phyloP scores from a whole-genome alignment of 2,888 invertebrate genomes.

The Phlogophora meticulosa region DNA sequence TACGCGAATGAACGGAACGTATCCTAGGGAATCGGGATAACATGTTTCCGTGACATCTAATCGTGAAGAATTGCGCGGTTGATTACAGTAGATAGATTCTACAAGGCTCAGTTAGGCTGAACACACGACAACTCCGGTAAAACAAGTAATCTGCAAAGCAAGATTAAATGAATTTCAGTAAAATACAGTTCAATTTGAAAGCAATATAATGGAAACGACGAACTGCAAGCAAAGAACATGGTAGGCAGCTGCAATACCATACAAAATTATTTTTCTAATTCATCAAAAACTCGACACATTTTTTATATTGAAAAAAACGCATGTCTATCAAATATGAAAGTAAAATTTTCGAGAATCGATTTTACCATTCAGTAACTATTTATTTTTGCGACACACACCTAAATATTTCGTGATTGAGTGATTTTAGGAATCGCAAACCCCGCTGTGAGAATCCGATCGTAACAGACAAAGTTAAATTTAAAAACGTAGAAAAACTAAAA shows the following conservation, averaged over 20 bases:
- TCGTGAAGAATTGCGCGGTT: not conserved
- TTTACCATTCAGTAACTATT: not conserved
- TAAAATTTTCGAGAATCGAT: slow-evolving; percentile 12
- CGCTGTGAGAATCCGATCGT: slow-evolving; percentile 34
- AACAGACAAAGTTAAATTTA: slow-evolving; percentile 18
- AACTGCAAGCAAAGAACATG: not conserved
- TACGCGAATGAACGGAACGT: slow-evolving; percentile 52
- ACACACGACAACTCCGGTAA: too few species aligned
- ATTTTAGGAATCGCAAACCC: slow-evolving; percentile 19
- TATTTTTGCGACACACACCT: slow-evolving; percentile 10
- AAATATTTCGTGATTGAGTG: slow-evolving; percentile 5
- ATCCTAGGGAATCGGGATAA: slow-evolving; percentile 45
- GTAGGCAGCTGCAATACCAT: not conserved
- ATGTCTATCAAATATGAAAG: not conserved
- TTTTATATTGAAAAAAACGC: not conserved
- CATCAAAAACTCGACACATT: not conserved
- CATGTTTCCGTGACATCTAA: slow-evolving; percentile 24
- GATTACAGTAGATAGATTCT: slow-evolving; percentile 3
- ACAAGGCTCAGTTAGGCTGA: too few species aligned
- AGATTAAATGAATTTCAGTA: not conserved
- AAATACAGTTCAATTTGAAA: slow-evolving; percentile 8
- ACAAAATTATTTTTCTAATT: not conserved
- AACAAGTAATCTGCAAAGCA: slow-evolving; percentile 4
- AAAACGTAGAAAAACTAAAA: slow-evolving; percentile 36
- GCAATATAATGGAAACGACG: not conserved